Base-by-base conservation (phyloP, 2,888 invertebrate species). In the Abscondita cerata region DNA sequence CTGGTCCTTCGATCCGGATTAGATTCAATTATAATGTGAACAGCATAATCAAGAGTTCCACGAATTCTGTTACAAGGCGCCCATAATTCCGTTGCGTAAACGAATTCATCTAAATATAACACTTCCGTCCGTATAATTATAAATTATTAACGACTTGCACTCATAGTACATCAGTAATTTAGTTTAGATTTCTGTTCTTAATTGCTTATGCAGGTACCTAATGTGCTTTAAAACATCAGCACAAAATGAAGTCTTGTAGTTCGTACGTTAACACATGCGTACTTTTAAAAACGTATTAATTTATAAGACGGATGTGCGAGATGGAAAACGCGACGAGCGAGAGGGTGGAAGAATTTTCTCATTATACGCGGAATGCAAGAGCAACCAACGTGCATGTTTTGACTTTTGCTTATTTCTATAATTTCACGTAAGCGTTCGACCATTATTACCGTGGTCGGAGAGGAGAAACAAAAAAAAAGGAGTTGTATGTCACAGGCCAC, bases 281-380 rank as follows among this genome's bases (percentile, higher is more conserved):
- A 48, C 48, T 33, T 46, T 56, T 46, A 59, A 55, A 61, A 61
- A 61, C 38, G 36, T 56, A 61, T 61, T 61, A 61, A 61, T 61
- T 56, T 56, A 56, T 56, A 52, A 55, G 44, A 61, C 51, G 55
- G 61, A 55, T 56, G n/a, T n/a, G 50, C 55, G 55, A 55, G 56
- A 55, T 40, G 34, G 56, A 61, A 44, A 50, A 59, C 48, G 48
- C 33, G 40, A 34, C 16, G 44, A 51, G 44, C 40, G 40, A 51
- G 41, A 36, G 31, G 6, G 50, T 34, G 56, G 50, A 52, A 60
- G 62, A 62, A 62, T 62, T 62, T 62, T 62, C 62, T 62, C 62
- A 57, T 62, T 62, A 62, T 52, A 57, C 52, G 36, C 40, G 62
- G 62, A 62, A 62, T 62, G 62, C 19, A 36, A 6, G 25, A 25